Conservation (phyloP, 2,797 vertebrate genomes). For the Pteronotus mesoamericanus region DNA sequence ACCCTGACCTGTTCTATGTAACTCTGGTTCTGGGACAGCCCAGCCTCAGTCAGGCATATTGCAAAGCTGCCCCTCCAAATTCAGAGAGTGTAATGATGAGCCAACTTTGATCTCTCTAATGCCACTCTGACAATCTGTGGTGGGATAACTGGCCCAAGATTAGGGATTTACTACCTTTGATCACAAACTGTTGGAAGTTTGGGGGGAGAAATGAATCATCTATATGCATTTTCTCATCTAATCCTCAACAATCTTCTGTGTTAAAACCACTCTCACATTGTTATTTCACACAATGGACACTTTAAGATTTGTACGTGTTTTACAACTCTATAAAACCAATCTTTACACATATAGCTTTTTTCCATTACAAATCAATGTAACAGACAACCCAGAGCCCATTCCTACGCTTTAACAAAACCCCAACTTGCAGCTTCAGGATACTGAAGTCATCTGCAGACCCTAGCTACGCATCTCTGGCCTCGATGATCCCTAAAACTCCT, state of each 20-base stretch:
- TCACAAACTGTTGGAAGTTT: background rate
- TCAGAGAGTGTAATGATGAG: background rate
- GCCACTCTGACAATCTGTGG: background rate
- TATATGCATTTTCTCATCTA: background rate
- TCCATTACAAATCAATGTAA: background rate
- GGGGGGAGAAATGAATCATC: background rate
- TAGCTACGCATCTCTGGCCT: background rate
- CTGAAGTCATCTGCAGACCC: background rate
- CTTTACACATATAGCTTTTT: background rate
- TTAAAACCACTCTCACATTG: background rate
- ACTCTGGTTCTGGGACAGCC: background rate
- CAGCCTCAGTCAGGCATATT: background rate
- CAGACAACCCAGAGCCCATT: background rate
- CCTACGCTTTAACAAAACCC: background rate
- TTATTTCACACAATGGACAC: background rate
- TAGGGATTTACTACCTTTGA: background rate
- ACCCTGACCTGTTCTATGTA: background rate
- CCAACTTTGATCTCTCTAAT: background rate
- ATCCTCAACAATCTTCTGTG: background rate
- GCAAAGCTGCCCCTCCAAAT: background rate
- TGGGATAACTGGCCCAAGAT: background rate
- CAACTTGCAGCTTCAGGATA: background rate
- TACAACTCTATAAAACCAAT: slow-evolving; percentile 18
- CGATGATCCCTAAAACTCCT: background rate
- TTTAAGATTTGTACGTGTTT: background rate